Conservation (phyloP, 2,888 invertebrate species). For the Lumbricus terrestris region DNA sequence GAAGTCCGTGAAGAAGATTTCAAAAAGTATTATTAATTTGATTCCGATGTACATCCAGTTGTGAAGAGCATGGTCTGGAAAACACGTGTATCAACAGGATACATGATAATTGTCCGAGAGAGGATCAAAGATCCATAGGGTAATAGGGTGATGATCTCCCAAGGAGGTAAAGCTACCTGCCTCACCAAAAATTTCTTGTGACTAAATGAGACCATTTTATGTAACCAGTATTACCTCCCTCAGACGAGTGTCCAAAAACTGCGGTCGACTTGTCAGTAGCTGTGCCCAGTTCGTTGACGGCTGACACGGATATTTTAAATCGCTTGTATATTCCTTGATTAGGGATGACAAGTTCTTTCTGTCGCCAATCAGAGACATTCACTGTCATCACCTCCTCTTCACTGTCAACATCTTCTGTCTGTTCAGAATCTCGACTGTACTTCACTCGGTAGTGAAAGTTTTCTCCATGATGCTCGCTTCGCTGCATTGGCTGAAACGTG, state of each 20-base stretch:
- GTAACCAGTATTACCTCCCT: not conserved
- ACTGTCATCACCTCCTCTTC: conserved; percentile 35
- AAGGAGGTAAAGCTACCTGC: not conserved
- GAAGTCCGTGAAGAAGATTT: too few relatives aligned
- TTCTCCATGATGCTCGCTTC: conserved; percentile 92
- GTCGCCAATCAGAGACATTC: conserved; percentile 74
- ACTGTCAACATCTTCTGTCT: not conserved
- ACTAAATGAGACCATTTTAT: not conserved
- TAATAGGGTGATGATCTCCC: not conserved
- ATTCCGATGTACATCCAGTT: too few relatives aligned
- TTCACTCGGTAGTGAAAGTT: conserved; percentile 87
- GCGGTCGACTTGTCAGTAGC: conserved; percentile 66
- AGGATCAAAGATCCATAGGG: too few relatives aligned
- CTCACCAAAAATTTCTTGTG: not conserved
- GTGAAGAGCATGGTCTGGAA: too few relatives aligned
- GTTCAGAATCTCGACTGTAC: conserved; percentile 75
- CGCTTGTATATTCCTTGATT: conserved; percentile 81
- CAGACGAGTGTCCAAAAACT: not conserved
- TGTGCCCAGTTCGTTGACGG: conserved; percentile 83
- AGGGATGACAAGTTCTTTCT: conserved; percentile 69
- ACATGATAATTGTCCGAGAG: too few relatives aligned
- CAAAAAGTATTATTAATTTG: too few relatives aligned
- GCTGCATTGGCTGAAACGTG: conserved; percentile 75
- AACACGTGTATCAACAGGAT: too few relatives aligned
- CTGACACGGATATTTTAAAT: conserved; percentile 85